phyloP scores from a whole-genome alignment of 2,888 invertebrate species.

The Chirona hameri region DNA sequence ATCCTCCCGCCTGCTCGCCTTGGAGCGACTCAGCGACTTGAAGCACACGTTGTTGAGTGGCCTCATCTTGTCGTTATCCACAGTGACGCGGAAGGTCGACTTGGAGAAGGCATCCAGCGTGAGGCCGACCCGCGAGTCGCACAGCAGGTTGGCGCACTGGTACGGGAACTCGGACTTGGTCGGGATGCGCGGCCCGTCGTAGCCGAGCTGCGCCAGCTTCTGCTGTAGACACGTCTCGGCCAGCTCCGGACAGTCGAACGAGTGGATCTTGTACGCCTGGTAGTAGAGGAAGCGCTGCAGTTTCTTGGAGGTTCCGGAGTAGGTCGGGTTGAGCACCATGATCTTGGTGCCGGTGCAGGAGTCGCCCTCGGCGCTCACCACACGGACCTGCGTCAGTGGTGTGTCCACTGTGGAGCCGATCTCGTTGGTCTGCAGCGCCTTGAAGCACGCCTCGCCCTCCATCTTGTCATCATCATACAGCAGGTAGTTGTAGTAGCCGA shows the following conservation, averaged over 20 bases:
- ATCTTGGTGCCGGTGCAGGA: conserved; percentile 28
- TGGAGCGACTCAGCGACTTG: conserved; percentile 12
- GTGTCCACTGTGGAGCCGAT: conserved; percentile 23
- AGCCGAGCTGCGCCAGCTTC: conserved; percentile 7
- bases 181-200: background rate
- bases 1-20: background rate
- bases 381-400: conserved; percentile 25
- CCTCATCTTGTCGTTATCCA: background rate
- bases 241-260: conserved; percentile 28
- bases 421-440: conserved; percentile 9
- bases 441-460: conserved; percentile 28
- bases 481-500: conserved; percentile 26
- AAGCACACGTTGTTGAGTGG: conserved; percentile 30
- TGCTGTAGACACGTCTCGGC: conserved; percentile 22
- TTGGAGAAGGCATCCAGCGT: background rate
- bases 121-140: conserved; percentile 10
- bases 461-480: conserved; percentile 3
- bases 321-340: conserved; percentile 29
- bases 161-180: conserved; percentile 9
- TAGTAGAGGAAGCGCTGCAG: conserved; percentile 29
- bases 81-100: background rate
- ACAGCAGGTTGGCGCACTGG: conserved; percentile 28
- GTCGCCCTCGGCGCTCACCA: conserved; percentile 23
- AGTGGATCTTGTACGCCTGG: conserved; percentile 30
- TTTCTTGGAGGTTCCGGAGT: conserved; percentile 9